These are phyloP conservation scores for rabbit (Oryctolagus cuniculus) DNA, from an alignment of 2,113 vertebrate species.

Conservation along the genomic window mOryCun1.1 NC_091435.1:115011501-115012000, in stretches of 20 bases:
- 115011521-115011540: background rate
- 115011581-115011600: background rate
- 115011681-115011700: background rate
- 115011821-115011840: too few relatives aligned
- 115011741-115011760: background rate
- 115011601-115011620: background rate
- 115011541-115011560: background rate
- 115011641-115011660: background rate
- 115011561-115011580: background rate
- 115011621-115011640: background rate
- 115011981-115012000: too few relatives aligned
- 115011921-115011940: too few relatives aligned
- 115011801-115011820: too few relatives aligned
- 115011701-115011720: background rate
- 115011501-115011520: background rate
- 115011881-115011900: too few relatives aligned
- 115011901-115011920: too few relatives aligned
- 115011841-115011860: too few relatives aligned
- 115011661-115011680: background rate
- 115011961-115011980: too few relatives aligned
- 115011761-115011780: too few relatives aligned
- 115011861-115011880: too few relatives aligned
- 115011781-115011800: too few relatives aligned
- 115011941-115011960: too few relatives aligned
- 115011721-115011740: background rate